These are phyloP conservation scores for Phoenicopterus ruber DNA, from an alignment of 2,113 vertebrate genomes.

Conservation along the genomic window DNA sequence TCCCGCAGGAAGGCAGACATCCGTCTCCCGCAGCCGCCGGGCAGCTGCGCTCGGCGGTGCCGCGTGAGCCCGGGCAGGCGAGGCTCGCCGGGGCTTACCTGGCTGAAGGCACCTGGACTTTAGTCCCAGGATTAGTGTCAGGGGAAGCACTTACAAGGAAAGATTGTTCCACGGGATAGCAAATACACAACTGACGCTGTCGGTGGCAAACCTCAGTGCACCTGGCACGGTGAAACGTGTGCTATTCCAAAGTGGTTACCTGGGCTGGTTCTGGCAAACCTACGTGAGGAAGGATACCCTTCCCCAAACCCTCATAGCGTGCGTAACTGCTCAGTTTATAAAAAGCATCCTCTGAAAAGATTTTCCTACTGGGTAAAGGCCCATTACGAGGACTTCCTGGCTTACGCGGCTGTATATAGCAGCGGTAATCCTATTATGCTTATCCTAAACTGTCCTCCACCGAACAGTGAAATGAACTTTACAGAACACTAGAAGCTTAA, in stretches of 20 bases:
- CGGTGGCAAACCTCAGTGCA: neutral
- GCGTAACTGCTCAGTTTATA: neutral
- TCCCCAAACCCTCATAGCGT: neutral
- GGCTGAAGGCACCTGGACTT: neutral
- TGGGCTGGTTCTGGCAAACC: neutral
- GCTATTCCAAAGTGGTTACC: neutral
- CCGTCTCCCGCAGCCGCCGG: rapidly evolving
- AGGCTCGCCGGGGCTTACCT: neutral
- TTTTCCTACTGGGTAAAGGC: conserved; percentile 48
- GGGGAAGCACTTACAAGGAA: neutral
- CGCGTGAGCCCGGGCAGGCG: rapidly evolving
- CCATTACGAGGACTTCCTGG: conserved; percentile 69
- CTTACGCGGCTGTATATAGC: conserved; percentile 67
- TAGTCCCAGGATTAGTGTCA: neutral
- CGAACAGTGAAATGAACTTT: conserved; percentile 59
- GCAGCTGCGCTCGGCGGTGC: neutral
- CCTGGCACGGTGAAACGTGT: rapidly evolving
- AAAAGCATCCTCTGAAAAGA: conserved; percentile 41
- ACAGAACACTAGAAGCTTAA: conserved; percentile 35
- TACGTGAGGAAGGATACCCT: neutral
- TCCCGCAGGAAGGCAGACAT: rapidly evolving
- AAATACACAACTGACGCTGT: rapidly evolving
- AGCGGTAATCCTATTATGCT: conserved; percentile 67
- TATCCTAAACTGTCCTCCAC: conserved; percentile 68
- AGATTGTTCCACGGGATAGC: rapidly evolving